Evolutionary conservation across 2,113 vertebrate genomes (phyloP).

Genomic region (Isurus oxyrinchus): DNA sequence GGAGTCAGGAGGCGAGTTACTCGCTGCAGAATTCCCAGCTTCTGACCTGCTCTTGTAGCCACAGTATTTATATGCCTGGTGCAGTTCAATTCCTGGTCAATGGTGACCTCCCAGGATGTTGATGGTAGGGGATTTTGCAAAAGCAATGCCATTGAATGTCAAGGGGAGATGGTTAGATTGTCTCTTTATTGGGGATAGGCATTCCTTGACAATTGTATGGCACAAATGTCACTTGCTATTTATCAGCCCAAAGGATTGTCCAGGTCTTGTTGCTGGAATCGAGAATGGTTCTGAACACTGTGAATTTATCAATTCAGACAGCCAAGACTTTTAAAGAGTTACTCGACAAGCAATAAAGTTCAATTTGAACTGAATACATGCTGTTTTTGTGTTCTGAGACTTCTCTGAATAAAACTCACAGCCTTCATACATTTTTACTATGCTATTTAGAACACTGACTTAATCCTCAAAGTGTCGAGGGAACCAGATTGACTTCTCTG

Average conservation of each 20-base stretch:
- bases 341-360: not conserved
- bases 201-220: too few relatives aligned
- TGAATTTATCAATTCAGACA: not conserved
- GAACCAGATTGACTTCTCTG: not conserved
- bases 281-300: not conserved
- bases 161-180: too few relatives aligned
- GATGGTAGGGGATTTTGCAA: too few relatives aligned
- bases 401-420: not conserved
- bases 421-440: not conserved
- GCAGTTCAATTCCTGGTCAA: too few relatives aligned
- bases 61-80: too few relatives aligned
- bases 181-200: too few relatives aligned
- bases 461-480: constrained; percentile 2
- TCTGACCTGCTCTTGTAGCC: too few relatives aligned
- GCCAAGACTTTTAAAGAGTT: not conserved
- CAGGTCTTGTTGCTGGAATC: not conserved
- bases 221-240: not conserved
- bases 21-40: too few relatives aligned
- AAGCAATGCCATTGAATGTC: too few relatives aligned
- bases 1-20: too few relatives aligned
- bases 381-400: not conserved
- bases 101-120: too few relatives aligned
- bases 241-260: too few relatives aligned
- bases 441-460: not conserved
- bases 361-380: not conserved